Base-by-base conservation (phyloP, 2,797 vertebrate genomes). In the Cuniculus paca region DNA sequence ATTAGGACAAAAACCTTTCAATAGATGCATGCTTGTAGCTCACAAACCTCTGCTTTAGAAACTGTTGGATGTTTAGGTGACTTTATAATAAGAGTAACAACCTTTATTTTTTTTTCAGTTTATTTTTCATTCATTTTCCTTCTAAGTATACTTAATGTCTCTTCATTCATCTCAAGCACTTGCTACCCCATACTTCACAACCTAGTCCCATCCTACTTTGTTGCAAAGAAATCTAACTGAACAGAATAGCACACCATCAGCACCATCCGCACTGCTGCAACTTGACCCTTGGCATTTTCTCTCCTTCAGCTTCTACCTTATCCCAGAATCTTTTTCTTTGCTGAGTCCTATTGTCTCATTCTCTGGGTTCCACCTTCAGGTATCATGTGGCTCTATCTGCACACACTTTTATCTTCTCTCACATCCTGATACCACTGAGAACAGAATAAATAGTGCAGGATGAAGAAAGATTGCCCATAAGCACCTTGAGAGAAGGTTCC, bases 101-200 rank as follows among this genome's bases (percentile, higher is more conserved):
- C 7, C 48, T 92, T 84, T 70, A 42, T 83, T 61, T 74, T 74
- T 74, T 42, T 88, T 20, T 6, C 36, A 63, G n/a, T 48, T 56
- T 81, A 31, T 91, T 94, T 68, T 80, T 89, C 72, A n/a, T 17
- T 45, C 39, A 63, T 63, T 88, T 94, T 81, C 61, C 77, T 92
- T 92, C 26, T 31, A 68, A 54, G 4, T 78, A 0, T 48, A 54
- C 26, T n/a, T 77, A 72, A 5, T 61, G 70, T 60, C 36, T 78
- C 20, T 72, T 83, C 36, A 56, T 89, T 91, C 39, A 56, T 58
- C 68, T 61, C 42, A 83, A 75, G 83, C 24, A 56, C 45, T 89
- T 52, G 8, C 65, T 72, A 86, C 52, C 63, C 34, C 36, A 17
- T 17, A 54, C 96, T 72, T 94, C 28, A 58, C 39, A 87, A 6